Percentiles rank a stretch among this genome's conserved stretches.
Conservation (phyloP, 2,797 vertebrate species). For the Neosilurus mollespiculum region DNA sequence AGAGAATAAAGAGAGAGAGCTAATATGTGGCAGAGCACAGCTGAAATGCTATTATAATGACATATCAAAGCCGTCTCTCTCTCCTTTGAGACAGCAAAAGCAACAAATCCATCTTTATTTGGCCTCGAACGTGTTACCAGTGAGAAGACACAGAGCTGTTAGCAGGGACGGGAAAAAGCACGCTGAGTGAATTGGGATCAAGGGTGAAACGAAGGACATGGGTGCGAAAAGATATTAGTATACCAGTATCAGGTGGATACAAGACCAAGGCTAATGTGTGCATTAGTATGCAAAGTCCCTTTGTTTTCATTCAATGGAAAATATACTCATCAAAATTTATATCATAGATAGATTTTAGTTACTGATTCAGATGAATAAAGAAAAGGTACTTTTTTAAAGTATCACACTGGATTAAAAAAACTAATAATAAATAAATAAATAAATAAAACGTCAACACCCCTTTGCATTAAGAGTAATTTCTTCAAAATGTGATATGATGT, state of each 20-base stretch:
- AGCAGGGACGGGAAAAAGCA: constrained; percentile 7
- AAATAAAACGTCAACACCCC: no score
- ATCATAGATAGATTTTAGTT: not conserved
- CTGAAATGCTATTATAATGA: constrained; percentile 48
- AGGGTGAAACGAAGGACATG: constrained; percentile 30
- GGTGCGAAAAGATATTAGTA: constrained; percentile 33
- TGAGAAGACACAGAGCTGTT: constrained; percentile 18
- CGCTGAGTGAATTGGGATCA: constrained; percentile 15
- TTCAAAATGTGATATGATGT: not conserved
- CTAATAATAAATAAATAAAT: no score
- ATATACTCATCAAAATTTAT: not conserved
- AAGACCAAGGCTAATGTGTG: not conserved
- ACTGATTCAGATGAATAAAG: not conserved
- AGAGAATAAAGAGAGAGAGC: constrained; percentile 16
- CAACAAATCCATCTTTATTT: constrained; percentile 49
- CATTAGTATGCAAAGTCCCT: not conserved
- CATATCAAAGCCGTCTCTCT: constrained; percentile 46
- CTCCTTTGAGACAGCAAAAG: constrained; percentile 29
- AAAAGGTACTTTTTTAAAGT: not conserved
- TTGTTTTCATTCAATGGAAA: not conserved
- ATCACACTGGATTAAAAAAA: not conserved
- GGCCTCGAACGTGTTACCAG: constrained; percentile 25
- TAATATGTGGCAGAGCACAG: constrained; percentile 37
- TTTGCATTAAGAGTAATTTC: not conserved
- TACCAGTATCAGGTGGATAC: constrained; percentile 9